Percentiles rank a stretch among this genome's conserved stretches.
phyloP scores from a whole-genome alignment of 2,113 vertebrate species.

The Hyla sarda region DNA sequence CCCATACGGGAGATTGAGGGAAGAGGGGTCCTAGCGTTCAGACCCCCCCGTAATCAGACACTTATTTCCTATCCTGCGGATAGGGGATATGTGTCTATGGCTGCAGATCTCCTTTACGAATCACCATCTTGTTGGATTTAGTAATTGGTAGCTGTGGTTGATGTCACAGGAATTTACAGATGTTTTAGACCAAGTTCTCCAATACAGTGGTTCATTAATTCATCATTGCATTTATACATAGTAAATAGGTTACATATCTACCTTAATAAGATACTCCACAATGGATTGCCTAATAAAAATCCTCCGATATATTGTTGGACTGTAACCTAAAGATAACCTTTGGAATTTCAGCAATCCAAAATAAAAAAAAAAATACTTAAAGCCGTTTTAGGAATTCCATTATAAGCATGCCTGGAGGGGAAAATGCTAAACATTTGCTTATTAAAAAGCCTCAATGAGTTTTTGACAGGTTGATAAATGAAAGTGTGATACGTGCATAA shows the following conservation, averaged over 20 bases:
- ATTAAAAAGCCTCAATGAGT: constrained; percentile 43
- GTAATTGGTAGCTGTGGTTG: too few species aligned
- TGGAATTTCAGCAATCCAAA: background rate
- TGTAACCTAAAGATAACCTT: background rate
- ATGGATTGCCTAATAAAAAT: background rate
- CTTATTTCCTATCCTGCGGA: too few species aligned
- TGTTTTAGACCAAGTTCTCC: background rate
- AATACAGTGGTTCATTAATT: background rate
- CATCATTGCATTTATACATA: background rate
- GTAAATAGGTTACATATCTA: background rate
- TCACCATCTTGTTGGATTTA: too few species aligned
- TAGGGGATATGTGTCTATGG: too few species aligned
- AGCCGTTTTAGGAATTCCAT: constrained; percentile 30
- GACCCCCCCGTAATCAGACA: too few species aligned
- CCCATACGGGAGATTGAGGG: too few species aligned
- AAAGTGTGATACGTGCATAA: constrained; percentile 31
- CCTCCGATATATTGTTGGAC: background rate
- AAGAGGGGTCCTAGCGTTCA: too few species aligned
- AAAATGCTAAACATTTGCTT: constrained; percentile 55
- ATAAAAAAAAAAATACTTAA: constrained; percentile 23
- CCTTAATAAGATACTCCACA: background rate
- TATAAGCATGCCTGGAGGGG: constrained; percentile 39
- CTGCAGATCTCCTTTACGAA: too few species aligned
- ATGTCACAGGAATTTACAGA: background rate
- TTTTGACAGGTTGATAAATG: constrained; percentile 54